These are phyloP conservation scores for Penaeus chinensis DNA, from an alignment of 1,140 invertebrate species.

Conservation along the genomic window DNA sequence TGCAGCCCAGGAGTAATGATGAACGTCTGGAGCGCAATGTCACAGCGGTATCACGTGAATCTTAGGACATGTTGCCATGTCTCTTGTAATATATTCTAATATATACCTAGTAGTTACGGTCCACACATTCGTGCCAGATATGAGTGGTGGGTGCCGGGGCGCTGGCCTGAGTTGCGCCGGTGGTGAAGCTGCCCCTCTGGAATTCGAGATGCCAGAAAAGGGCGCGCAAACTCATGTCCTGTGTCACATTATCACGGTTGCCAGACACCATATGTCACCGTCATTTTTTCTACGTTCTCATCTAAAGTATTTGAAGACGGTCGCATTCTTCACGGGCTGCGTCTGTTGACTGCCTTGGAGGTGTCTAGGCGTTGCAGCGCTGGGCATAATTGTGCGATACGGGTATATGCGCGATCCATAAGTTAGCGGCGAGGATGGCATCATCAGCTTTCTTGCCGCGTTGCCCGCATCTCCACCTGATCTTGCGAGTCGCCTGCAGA, in stretches of 20 bases:
- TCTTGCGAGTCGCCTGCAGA: conserved; percentile 5
- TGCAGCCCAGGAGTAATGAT: too few species aligned
- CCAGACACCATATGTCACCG: conserved; percentile 28
- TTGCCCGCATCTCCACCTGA: conserved; percentile 36
- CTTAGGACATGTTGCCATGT: too few species aligned
- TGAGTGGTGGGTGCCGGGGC: background rate
- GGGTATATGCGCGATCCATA: too few species aligned
- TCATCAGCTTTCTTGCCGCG: too few species aligned
- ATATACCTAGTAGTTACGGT: too few species aligned
- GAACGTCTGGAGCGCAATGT: too few species aligned
- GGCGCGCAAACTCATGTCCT: conserved; percentile 44
- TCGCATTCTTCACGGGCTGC: too few species aligned
- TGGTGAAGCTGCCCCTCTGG: conserved; percentile 27
- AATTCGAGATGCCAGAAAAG: conserved; percentile 51
- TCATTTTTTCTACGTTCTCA: conserved; percentile 3
- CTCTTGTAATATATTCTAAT: too few species aligned
- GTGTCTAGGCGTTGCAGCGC: too few species aligned
- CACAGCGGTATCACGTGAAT: too few species aligned
- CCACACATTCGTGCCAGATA: background rate
- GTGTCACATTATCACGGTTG: conserved; percentile 46
- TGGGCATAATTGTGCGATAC: too few species aligned
- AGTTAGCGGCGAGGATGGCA: background rate
- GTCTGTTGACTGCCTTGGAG: too few species aligned
- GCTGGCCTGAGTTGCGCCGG: background rate
- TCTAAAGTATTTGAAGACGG: background rate